Evolutionary conservation across 2,888 invertebrate genomes (phyloP).

Genomic region (Heliconius aoede): DNA sequence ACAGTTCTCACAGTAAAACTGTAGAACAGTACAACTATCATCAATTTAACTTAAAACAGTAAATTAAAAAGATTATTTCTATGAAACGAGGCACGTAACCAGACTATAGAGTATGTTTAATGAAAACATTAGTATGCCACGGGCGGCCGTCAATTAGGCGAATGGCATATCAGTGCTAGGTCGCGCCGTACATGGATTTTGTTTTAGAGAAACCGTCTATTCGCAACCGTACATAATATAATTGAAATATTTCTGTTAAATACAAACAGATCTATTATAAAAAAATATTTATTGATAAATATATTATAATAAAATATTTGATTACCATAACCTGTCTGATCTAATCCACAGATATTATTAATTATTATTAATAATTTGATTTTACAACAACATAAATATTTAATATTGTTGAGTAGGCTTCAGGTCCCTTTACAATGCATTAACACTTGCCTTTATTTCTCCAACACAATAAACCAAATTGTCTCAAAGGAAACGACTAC

Average conservation of each 20-base stretch:
- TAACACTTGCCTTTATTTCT: too few relatives aligned
- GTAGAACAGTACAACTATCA: too few relatives aligned
- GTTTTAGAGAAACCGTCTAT: conserved; percentile 16
- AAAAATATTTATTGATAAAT: not conserved
- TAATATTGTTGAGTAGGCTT: too few relatives aligned
- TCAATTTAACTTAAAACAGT: too few relatives aligned
- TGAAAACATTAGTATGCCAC: conserved; percentile 74
- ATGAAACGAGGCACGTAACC: conserved; percentile 58
- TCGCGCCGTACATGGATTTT: conserved; percentile 34
- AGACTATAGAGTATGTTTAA: conserved; percentile 77
- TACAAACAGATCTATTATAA: not conserved
- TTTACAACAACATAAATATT: too few relatives aligned
- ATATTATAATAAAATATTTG: not conserved
- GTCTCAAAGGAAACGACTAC: too few relatives aligned
- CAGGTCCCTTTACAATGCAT: too few relatives aligned
- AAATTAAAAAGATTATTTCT: too few relatives aligned
- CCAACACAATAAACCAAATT: too few relatives aligned
- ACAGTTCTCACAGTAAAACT: too few relatives aligned
- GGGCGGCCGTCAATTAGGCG: conserved; percentile 72
- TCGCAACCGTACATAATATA: not conserved
- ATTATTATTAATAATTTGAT: too few relatives aligned
- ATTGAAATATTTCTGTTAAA: not conserved
- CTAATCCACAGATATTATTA: not conserved
- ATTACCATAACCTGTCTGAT: not conserved
- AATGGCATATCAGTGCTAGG: conserved; percentile 49